A percentile compares a stretch with the other conserved stretches of the same genome.
phyloP scores from a whole-genome alignment of 92 coral and sea anemone genomes.

The Isaurus tuberculatus region DNA sequence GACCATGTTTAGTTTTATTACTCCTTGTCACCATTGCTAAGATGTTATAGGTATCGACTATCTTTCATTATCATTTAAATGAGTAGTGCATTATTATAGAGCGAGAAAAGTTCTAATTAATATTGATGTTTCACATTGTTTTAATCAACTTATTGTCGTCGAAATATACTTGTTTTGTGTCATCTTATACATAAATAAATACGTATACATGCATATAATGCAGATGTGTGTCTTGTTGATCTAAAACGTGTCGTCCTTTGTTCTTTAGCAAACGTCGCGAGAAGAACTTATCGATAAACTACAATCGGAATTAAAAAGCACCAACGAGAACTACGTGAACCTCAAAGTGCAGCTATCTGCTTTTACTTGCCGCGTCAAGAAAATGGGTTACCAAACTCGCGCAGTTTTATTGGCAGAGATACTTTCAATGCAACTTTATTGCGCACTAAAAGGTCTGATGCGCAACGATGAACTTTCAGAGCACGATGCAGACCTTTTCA shows the following conservation, averaged over 20 bases:
- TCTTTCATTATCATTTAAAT: too few relatives aligned
- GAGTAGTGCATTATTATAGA: too few relatives aligned
- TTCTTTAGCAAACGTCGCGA: slow-evolving; percentile 61
- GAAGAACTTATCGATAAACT: slow-evolving; percentile 67
- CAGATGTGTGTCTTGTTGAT: too few relatives aligned
- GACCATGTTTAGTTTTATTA: too few relatives aligned
- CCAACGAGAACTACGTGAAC: slow-evolving; percentile 54
- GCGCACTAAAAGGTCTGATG: slow-evolving; percentile 67
- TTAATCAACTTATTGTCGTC: too few relatives aligned
- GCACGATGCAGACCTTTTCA: background rate
- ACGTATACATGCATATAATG: too few relatives aligned
- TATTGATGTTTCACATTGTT: too few relatives aligned
- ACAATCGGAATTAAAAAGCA: slow-evolving; percentile 74
- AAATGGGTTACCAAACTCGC: slow-evolving; percentile 68
- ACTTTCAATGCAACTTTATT: slow-evolving; percentile 89
- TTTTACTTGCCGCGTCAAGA: slow-evolving; percentile 53
- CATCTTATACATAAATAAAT: too few relatives aligned
- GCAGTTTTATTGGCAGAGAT: slow-evolving; percentile 78
- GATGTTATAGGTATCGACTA: too few relatives aligned
- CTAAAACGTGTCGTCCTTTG: background rate
- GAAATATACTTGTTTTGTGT: too few relatives aligned
- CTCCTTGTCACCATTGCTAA: too few relatives aligned
- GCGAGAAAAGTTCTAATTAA: too few relatives aligned
- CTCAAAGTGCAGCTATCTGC: slow-evolving; percentile 62
- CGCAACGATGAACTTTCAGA: slow-evolving; percentile 21